A percentile compares a stretch with the other conserved stretches of the same genome.
Conservation (phyloP, 2,113 vertebrate genomes). For the Microcebus lehilahytsara region DNA sequence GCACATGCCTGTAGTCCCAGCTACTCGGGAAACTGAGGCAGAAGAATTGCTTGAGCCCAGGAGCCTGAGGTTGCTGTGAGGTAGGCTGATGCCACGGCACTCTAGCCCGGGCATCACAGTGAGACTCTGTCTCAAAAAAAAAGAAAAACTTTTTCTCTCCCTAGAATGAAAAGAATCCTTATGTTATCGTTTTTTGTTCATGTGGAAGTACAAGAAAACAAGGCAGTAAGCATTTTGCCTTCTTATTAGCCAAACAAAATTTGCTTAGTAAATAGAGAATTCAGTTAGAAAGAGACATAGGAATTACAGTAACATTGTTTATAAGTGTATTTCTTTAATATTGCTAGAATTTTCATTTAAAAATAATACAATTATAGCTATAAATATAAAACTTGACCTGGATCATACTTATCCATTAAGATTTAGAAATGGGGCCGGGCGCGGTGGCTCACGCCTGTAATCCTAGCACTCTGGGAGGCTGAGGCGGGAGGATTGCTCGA, state of each 20-base stretch:
- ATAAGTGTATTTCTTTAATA: background rate
- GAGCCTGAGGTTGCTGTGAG: no score
- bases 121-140: background rate
- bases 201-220: background rate
- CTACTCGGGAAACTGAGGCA: no score
- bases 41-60: no score
- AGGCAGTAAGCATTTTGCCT: background rate
- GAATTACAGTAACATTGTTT: background rate
- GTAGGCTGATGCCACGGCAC: no score
- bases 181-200: background rate
- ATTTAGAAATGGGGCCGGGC: background rate
- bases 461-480: no score
- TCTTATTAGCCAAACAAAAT: background rate
- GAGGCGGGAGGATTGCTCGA: no score
- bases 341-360: conserved; percentile 19
- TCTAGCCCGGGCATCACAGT: no score
- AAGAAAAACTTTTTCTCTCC: background rate
- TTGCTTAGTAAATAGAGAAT: conserved; percentile 3
- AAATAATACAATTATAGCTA: background rate
- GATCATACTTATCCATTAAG: background rate
- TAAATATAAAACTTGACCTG: background rate
- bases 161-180: background rate
- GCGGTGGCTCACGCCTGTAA: no score
- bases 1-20: no score
- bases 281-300: background rate